phyloP scores from a whole-genome alignment of 2,888 invertebrate species.

The Drosophila falleni region DNA sequence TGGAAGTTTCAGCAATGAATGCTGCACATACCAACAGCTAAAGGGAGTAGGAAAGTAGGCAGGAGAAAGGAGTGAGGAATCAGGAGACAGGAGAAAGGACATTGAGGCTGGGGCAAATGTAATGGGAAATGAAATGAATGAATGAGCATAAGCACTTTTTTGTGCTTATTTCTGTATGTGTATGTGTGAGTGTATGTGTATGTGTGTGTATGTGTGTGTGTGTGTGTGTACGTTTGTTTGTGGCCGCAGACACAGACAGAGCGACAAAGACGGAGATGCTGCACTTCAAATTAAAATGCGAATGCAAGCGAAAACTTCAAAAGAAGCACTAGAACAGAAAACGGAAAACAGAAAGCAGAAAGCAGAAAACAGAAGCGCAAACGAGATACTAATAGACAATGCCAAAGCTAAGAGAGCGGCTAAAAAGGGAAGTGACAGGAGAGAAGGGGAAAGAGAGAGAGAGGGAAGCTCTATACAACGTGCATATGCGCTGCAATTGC shows the following conservation, averaged over 20 bases:
- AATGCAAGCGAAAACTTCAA: constrained; percentile 81
- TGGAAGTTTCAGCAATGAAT: constrained; percentile 51
- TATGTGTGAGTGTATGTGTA: no score
- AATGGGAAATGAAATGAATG: constrained; percentile 81
- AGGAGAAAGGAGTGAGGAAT: not conserved
- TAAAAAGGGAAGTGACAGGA: not conserved
- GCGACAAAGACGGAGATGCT: constrained; percentile 60
- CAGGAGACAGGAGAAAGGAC: not conserved
- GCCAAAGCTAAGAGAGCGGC: constrained; percentile 52
- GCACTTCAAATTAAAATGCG: constrained; percentile 82
- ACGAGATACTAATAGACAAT: constrained; percentile 81
- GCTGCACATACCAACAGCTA: not conserved
- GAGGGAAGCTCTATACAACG: constrained; percentile 7
- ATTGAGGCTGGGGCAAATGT: constrained; percentile 52
- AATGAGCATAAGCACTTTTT: constrained; percentile 80
- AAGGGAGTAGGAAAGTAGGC: not conserved
- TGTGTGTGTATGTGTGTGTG: constrained; percentile 7
- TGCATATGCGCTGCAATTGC: constrained; percentile 57
- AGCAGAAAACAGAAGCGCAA: constrained; percentile 63
- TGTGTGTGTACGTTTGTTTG: constrained; percentile 59
- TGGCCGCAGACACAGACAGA: constrained; percentile 60
- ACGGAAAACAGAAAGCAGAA: constrained; percentile 14
- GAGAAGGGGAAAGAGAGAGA: not conserved
- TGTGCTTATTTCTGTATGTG: constrained; percentile 40
- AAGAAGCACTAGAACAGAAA: constrained; percentile 81